Evolutionary conservation across 2,113 vertebrate species (phyloP), one percentile per base, ranked within the genome.

Genomic region (Sphyrna mokarran): DNA sequence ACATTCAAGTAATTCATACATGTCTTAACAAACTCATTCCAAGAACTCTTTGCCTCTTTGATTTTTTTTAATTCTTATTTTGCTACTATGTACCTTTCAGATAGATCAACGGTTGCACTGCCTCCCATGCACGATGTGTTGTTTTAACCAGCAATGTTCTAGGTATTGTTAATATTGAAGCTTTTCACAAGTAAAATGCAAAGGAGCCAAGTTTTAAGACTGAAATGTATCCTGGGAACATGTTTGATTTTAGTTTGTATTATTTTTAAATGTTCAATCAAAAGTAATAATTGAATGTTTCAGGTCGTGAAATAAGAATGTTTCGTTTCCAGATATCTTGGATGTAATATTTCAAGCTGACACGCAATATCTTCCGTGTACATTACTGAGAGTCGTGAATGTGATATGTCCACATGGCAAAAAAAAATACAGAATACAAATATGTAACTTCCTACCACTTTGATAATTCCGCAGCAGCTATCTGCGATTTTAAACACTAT

Each of bases 201-300:
- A 37, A 93, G 20, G 61, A 66, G 37, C 89, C 89, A 66, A 83
- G 37, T 93, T 93, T 93, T 93, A 93, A 16, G 61, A 66, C 61
- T 93, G 89, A 68, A 63, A 91, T 91, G 58, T 63, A 91, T 58
- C 66, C 89, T 93, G 61, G 89, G 63, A 93, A 66, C 63, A 93
- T 93, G 66, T 93, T 93, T 93, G 20, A 93, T 93, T 93, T 93
- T 68, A 37, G 6, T 93, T 54, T 93, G 61, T 93, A 37, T 83
- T 93, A 63, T 0, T 93, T 93, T 93, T 66, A n/a, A 91, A 66
- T 93, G 89, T 93, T n/a, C n/a, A 20, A 66, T 93, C 16, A 93
- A 66, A 66, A 93, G 48, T 93, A 66, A 93, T 93, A 93, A 93
- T 93, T 93, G 33, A 93, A 93, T 93, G 61, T 93, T 93, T 93